phyloP scores from a whole-genome alignment of 2,113 vertebrate genomes.

The Psilopsiagon aurifrons region DNA sequence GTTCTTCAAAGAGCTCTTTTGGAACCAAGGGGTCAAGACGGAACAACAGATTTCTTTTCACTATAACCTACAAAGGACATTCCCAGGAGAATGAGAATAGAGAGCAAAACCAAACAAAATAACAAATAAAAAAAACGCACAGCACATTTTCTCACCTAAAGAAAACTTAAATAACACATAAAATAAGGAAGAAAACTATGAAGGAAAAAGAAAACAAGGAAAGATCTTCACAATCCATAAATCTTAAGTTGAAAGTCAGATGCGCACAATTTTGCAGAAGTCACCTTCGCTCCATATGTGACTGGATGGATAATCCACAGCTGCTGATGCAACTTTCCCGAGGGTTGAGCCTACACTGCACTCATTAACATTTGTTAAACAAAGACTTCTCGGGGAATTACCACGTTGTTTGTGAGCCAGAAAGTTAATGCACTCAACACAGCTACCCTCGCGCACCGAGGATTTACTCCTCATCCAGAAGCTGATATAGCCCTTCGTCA shows the following conservation, averaged over 20 bases:
- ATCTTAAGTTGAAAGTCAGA: neutral
- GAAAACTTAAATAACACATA: neutral
- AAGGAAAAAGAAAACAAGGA: neutral
- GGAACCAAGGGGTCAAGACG: neutral
- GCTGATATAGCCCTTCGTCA: rapidly evolving
- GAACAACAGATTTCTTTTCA: neutral
- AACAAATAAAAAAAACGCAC: rapidly evolving
- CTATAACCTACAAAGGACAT: neutral
- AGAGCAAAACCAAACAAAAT: neutral
- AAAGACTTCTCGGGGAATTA: neutral
- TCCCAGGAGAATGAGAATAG: neutral
- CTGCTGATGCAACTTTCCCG: slow-evolving; percentile 56
- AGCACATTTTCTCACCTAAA: neutral
- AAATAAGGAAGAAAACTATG: neutral
- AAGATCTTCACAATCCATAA: neutral
- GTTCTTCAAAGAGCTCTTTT: neutral
- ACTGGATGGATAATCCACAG: neutral
- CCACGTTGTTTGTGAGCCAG: neutral
- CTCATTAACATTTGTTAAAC: neutral
- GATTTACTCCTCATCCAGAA: neutral
- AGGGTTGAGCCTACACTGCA: neutral
- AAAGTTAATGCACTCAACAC: rapidly evolving
- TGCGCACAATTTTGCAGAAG: neutral
- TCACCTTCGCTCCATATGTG: neutral
- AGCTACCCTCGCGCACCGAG: too few species aligned